A percentile compares a stretch with the other conserved stretches of the same genome.
Conservation (phyloP, 2,888 invertebrate genomes). For the Teleiodes luculella region DNA sequence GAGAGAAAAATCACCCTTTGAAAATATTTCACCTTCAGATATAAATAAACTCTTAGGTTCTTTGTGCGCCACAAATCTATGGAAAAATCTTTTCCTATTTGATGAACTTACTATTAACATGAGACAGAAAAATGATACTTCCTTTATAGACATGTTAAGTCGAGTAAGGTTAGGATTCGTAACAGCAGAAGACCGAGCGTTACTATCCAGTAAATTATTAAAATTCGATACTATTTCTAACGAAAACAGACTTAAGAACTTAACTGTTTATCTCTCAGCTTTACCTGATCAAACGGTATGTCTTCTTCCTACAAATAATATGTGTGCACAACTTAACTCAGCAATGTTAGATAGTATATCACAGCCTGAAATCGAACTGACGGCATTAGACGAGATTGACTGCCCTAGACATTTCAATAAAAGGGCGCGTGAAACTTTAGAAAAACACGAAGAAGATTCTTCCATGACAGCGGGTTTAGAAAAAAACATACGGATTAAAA, state of each 20-base stretch:
- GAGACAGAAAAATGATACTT: slow-evolving; percentile 23
- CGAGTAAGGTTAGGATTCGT: slow-evolving; percentile 29
- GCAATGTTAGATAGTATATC: slow-evolving; percentile 27
- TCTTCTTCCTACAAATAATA: slow-evolving; percentile 32
- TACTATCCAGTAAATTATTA: slow-evolving; percentile 25
- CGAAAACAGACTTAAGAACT: slow-evolving; percentile 24
- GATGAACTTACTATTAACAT: slow-evolving; percentile 23
- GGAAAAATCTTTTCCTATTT: slow-evolving; percentile 30
- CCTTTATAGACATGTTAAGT: slow-evolving; percentile 34
- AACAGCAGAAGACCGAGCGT: slow-evolving; percentile 22
- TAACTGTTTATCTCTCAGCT: slow-evolving; percentile 24
- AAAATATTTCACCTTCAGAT: slow-evolving; percentile 26
- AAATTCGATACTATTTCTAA: slow-evolving; percentile 18
- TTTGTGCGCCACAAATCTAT: slow-evolving; percentile 28
- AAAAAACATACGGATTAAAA: slow-evolving; percentile 22
- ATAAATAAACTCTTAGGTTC: slow-evolving; percentile 28
- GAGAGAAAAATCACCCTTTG: slow-evolving; percentile 31
- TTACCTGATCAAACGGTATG: slow-evolving; percentile 33
- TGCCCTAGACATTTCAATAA: slow-evolving; percentile 17
- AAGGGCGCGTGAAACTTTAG: slow-evolving; percentile 20
- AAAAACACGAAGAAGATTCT: slow-evolving; percentile 24
- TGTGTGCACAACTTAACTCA: slow-evolving; percentile 34
- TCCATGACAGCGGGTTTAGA: slow-evolving; percentile 23
- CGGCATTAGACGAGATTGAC: slow-evolving; percentile 18
- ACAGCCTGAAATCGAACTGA: slow-evolving; percentile 13